Percentiles rank a stretch among this genome's conserved stretches.
These are phyloP conservation scores for Onychomys arenicola DNA, from an alignment of 2,797 vertebrate species.

Conservation along the genomic window DNA sequence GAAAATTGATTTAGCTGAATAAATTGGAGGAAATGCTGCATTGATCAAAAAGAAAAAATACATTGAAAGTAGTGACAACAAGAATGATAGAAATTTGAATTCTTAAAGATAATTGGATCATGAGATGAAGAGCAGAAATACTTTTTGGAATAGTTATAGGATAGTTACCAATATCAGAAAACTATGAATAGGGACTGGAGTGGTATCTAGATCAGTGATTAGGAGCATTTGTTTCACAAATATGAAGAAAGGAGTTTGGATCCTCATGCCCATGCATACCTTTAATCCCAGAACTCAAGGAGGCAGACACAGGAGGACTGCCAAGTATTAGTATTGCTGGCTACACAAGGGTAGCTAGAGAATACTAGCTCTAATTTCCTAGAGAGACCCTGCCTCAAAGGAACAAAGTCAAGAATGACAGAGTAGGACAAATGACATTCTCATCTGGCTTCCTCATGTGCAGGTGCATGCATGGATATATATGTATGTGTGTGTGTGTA, in stretches of 20 bases:
- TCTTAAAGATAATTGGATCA: background rate
- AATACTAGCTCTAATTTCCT: background rate
- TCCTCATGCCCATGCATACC: background rate
- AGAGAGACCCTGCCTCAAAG: background rate
- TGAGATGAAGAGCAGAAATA: background rate
- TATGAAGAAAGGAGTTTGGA: background rate
- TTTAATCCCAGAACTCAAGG: background rate
- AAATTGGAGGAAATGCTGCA: conserved; percentile 29
- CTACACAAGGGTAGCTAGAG: background rate
- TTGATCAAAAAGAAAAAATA: conserved; percentile 31
- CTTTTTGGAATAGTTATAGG: background rate
- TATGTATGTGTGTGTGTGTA: too few relatives aligned
- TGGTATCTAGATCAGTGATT: background rate
- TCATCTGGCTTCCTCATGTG: background rate
- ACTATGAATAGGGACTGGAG: background rate
- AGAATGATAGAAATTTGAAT: conserved; percentile 40
- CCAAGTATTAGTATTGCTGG: background rate
- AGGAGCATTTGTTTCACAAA: background rate
- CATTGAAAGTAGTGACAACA: conserved; percentile 46
- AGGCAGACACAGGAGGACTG: background rate
- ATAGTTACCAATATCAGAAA: background rate
- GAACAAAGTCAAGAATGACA: background rate
- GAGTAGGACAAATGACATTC: too few relatives aligned
- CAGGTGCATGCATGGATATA: fast-evolving
- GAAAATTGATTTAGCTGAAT: conserved; percentile 65